Evolutionary conservation across 2,888 invertebrate species (phyloP), one percentile per base, ranked within the genome.

Genomic region (Allophyes oxyacanthae): DNA sequence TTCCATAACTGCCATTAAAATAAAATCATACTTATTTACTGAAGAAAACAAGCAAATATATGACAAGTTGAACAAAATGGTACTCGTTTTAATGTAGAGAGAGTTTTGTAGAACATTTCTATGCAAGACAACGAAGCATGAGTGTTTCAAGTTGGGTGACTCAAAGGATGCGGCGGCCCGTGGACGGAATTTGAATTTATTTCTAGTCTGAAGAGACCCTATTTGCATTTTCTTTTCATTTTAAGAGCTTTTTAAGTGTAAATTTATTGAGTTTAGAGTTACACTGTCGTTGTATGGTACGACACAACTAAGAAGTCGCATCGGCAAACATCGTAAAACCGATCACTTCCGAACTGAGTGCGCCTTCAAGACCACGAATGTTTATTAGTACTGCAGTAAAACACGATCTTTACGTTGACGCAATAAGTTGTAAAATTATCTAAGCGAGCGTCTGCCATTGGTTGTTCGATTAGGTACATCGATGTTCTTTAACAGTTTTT

Each of bases 91-190:
- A 66, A 59, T 51, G 56, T 40, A 53, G 42, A 28, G 25, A 14
- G 52, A 20, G 40, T 41, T 64, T 45, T 30, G 42, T 45, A 37
- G 32, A 40, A 61, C 48, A 70, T 77, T 72, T 75, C 65, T 66
- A 77, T 76, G 75, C 73, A 64, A 61, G 45, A 64, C 75, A 40
- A 37, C 60, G 54, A 53, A 54, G 46, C 59, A 42, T 51, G 65
- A 74, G 71, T 69, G 75, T 68, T 72, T 74, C 51, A 44, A 64
- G 65, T 64, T 62, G 42, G 60, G 60, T 74, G 73, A 73, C 64
- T 69, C 67, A 71, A 69, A 78, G 77, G 77, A 78, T 78, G 70
- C 68, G 62, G 28, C 63, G 48, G 42, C 38, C 57, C 69, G 75
- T 66, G 69, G 44, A 40, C 42, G 6, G 79, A 78, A 72, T 78